Evolutionary conservation across 2,888 invertebrate species (phyloP).

Genomic region (Nephrotoma flavescens): DNA sequence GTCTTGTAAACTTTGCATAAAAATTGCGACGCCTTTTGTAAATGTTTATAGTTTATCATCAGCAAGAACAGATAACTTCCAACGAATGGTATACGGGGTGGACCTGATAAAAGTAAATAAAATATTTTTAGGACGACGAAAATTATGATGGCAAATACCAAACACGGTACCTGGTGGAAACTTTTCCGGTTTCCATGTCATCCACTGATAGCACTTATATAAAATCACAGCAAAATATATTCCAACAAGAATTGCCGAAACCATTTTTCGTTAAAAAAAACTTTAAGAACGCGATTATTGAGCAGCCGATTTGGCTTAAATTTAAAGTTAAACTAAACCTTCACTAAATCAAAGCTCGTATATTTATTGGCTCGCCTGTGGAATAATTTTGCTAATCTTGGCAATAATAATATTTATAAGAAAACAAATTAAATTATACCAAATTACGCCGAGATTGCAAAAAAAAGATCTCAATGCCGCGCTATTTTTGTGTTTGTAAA

Average conservation of each 20-base stretch:
- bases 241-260: conserved; percentile 25
- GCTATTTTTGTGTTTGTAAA: too few species aligned
- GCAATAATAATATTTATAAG: too few species aligned
- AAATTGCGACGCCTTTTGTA: conserved; percentile 35
- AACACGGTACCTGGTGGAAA: conserved; percentile 46
- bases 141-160: too few species aligned
- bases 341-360: too few species aligned
- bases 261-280: conserved; percentile 16
- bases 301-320: too few species aligned
- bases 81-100: conserved; percentile 44
- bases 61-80: conserved; percentile 45
- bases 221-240: conserved; percentile 24
- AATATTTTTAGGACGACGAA: neutral
- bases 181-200: conserved; percentile 33
- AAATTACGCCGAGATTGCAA: too few species aligned
- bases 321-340: too few species aligned
- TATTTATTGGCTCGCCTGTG: too few species aligned
- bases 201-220: conserved; percentile 28
- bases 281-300: too few species aligned
- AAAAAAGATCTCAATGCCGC: too few species aligned
- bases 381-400: neutral
- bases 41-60: conserved; percentile 35
- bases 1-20: conserved; percentile 42
- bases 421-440: too few species aligned
- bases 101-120: conserved; percentile 31